Evolutionary conservation across 2,113 vertebrate genomes (phyloP).

Genomic region (Dendrocopos noguchii): DNA sequence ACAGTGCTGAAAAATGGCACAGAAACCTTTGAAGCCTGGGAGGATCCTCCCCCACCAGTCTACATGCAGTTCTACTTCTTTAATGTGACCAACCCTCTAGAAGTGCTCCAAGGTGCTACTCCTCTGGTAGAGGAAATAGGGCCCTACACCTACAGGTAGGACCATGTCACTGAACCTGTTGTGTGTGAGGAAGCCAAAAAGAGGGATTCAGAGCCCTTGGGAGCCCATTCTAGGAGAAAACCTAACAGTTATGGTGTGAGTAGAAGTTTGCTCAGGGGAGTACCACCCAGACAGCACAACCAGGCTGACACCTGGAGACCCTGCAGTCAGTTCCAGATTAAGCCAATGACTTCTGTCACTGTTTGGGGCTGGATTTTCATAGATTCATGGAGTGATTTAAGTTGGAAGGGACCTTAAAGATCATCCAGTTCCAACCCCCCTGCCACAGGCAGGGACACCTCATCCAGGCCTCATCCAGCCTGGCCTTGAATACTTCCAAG

Average conservation of each 20-base stretch:
- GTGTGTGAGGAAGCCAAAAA: background rate
- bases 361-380: background rate
- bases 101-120: conserved; percentile 81
- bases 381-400: too few relatives aligned
- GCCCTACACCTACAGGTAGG: conserved; percentile 94
- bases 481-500: too few relatives aligned
- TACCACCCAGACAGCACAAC: background rate
- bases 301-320: background rate
- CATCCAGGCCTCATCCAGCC: too few relatives aligned
- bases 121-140: conserved; percentile 85
- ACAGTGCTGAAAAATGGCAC: conserved; percentile 89
- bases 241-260: background rate
- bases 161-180: background rate
- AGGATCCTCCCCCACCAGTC: conserved; percentile 88
- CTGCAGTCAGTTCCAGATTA: background rate
- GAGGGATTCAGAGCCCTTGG: background rate
- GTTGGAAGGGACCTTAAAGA: too few relatives aligned
- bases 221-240: background rate
- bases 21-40: conserved; percentile 88
- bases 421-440: too few relatives aligned
- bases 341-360: background rate
- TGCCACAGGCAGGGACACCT: too few relatives aligned
- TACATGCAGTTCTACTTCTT: conserved; percentile 95
- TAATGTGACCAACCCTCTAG: conserved; percentile 88
- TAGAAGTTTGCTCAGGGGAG: background rate